These are phyloP conservation scores for Psylliodes chrysocephalus DNA, from an alignment of 2,888 invertebrate species.

Conservation along the genomic window DNA sequence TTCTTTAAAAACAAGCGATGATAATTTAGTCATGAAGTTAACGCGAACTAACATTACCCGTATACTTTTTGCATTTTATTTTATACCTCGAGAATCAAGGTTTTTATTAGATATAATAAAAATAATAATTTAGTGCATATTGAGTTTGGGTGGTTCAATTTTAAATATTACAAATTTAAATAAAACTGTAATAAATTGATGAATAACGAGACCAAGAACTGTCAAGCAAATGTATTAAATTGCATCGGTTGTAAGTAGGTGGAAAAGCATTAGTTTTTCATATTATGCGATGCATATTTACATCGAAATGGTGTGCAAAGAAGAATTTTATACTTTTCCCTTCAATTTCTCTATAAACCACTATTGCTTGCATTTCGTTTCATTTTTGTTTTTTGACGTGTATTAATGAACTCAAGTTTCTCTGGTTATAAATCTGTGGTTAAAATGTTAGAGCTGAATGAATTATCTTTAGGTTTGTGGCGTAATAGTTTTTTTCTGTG, in stretches of 20 bases:
- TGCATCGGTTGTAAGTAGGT: background rate
- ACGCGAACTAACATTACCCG: constrained; percentile 14
- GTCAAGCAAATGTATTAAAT: background rate
- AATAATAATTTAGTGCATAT: constrained; percentile 3
- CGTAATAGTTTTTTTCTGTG: too few relatives aligned
- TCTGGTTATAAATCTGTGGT: too few relatives aligned
- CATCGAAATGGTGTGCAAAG: too few relatives aligned
- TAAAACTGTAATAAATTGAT: constrained; percentile 1
- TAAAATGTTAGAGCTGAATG: too few relatives aligned
- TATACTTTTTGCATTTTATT: constrained; percentile 10
- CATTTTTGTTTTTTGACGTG: too few relatives aligned
- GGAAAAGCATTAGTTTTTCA: too few relatives aligned
- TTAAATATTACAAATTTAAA: background rate
- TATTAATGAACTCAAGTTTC: too few relatives aligned
- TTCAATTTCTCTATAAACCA: too few relatives aligned
- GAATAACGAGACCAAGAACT: background rate
- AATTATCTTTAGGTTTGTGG: too few relatives aligned
- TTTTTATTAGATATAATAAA: constrained; percentile 6
- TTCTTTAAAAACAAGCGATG: constrained; percentile 21
- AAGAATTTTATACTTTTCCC: too few relatives aligned
- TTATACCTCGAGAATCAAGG: background rate
- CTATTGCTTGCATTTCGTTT: too few relatives aligned
- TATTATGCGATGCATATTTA: too few relatives aligned
- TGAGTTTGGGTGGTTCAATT: constrained; percentile 2
- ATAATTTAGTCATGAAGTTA: constrained; percentile 26